These are phyloP conservation scores for Neopelma chrysocephalum DNA, from an alignment of 2,797 vertebrate genomes.

Conservation along the genomic window DNA sequence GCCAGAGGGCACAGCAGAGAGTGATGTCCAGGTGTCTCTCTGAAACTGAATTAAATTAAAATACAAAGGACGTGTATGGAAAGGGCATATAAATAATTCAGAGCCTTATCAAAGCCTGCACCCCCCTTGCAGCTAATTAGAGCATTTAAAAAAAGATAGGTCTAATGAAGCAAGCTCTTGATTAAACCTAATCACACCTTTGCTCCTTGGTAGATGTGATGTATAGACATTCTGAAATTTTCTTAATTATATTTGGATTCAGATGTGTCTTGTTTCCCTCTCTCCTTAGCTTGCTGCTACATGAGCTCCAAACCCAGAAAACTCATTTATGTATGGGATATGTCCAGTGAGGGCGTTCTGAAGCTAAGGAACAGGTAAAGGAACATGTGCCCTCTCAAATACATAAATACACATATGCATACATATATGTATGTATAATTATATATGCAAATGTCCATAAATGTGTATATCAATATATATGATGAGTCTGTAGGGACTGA, in stretches of 20 bases:
- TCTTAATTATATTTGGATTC: neutral
- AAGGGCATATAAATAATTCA: neutral
- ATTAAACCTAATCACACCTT: neutral
- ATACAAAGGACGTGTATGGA: neutral
- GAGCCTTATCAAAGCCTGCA: neutral
- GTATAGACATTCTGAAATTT: neutral
- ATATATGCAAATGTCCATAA: neutral
- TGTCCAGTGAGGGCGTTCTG: neutral
- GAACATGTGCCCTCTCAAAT: neutral
- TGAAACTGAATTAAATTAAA: neutral
- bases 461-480: rapidly evolving
- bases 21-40: neutral
- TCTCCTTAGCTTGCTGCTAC: neutral
- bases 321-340: neutral
- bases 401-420: neutral
- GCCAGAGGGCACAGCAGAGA: neutral
- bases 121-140: neutral
- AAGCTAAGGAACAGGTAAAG: neutral
- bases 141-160: neutral
- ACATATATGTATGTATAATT: too few species aligned
- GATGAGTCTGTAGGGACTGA: neutral
- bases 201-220: neutral
- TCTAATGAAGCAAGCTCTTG: neutral
- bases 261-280: neutral
- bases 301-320: neutral